A percentile compares a stretch with the other conserved stretches of the same genome.
These are phyloP conservation scores for Stenurella melanura DNA, from an alignment of 2,888 invertebrate species.

Conservation along the genomic window DNA sequence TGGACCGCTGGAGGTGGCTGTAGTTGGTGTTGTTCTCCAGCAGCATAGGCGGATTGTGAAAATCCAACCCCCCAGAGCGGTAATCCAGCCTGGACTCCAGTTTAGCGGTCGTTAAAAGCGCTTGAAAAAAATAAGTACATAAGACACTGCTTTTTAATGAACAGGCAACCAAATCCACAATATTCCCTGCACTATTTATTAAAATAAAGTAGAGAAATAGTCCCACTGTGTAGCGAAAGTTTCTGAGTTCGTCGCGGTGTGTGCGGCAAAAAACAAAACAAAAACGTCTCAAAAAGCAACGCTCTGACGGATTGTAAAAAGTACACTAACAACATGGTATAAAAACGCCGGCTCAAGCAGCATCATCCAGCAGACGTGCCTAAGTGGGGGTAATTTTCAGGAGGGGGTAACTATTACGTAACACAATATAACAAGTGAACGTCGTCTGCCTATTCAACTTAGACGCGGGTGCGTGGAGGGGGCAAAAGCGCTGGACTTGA, in stretches of 20 bases:
- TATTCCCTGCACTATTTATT: background rate
- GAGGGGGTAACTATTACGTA: slow-evolving; percentile 68
- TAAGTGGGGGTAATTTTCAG: slow-evolving; percentile 62
- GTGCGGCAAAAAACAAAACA: slow-evolving; percentile 59
- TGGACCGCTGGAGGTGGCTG: slow-evolving; percentile 71
- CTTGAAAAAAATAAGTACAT: slow-evolving; percentile 6
- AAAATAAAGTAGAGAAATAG: slow-evolving; percentile 2
- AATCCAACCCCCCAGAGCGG: slow-evolving; percentile 71
- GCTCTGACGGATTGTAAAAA: slow-evolving; percentile 71
- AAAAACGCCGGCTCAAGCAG: slow-evolving; percentile 70
- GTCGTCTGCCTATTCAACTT: slow-evolving; percentile 61
- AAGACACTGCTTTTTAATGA: background rate
- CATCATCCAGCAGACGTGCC: slow-evolving; percentile 64
- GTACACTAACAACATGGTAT: slow-evolving; percentile 72
- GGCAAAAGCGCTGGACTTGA: slow-evolving; percentile 48
- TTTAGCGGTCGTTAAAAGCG: slow-evolving; percentile 45
- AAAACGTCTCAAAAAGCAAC: slow-evolving; percentile 65
- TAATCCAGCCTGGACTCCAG: slow-evolving; percentile 73
- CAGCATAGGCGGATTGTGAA: slow-evolving; percentile 69
- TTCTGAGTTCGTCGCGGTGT: slow-evolving; percentile 31
- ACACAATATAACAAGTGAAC: slow-evolving; percentile 67
- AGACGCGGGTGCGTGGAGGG: slow-evolving; percentile 50
- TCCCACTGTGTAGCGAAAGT: slow-evolving; percentile 13
- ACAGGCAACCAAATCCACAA: background rate
- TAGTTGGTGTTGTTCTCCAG: slow-evolving; percentile 70